phyloP scores from a whole-genome alignment of 2,797 vertebrate species.

The Limosa lapponica region DNA sequence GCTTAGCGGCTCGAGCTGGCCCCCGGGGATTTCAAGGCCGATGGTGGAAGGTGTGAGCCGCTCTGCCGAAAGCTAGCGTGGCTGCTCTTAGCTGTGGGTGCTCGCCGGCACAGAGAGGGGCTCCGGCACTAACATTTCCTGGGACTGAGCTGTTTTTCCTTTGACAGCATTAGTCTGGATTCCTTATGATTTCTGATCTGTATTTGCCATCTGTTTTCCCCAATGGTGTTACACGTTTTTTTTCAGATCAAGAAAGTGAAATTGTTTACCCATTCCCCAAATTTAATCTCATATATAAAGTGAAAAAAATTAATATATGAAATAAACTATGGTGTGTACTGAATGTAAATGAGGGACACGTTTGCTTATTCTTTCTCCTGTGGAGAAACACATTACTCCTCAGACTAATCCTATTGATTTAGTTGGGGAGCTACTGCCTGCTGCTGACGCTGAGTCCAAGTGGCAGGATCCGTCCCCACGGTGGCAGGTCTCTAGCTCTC shows the following conservation, averaged over 20 bases:
- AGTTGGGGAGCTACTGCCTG: neutral
- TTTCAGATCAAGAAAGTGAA: slow-evolving; percentile 15
- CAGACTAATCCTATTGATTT: slow-evolving; percentile 34
- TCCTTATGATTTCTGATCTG: slow-evolving; percentile 26
- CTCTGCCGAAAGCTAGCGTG: fast-evolving
- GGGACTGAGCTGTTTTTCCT: neutral
- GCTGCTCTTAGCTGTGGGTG: neutral
- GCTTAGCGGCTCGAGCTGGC: fast-evolving
- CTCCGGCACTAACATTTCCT: neutral
- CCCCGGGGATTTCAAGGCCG: neutral
- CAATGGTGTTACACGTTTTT: neutral
- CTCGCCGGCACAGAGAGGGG: neutral
- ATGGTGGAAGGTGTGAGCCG: fast-evolving
- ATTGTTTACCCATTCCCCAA: neutral
- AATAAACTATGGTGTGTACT: neutral
- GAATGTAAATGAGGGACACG: neutral
- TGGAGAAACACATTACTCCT: slow-evolving; percentile 14
- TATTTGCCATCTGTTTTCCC: slow-evolving; percentile 49
- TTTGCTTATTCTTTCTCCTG: slow-evolving; percentile 5
- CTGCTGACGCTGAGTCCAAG: neutral
- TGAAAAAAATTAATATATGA: slow-evolving; percentile 23
- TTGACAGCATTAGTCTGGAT: neutral
- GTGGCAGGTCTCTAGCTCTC: neutral
- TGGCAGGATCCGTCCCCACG: neutral
- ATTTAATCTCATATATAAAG: slow-evolving; percentile 48